Base-by-base conservation (phyloP, 2,113 vertebrate species). In the Antennarius striatus region DNA sequence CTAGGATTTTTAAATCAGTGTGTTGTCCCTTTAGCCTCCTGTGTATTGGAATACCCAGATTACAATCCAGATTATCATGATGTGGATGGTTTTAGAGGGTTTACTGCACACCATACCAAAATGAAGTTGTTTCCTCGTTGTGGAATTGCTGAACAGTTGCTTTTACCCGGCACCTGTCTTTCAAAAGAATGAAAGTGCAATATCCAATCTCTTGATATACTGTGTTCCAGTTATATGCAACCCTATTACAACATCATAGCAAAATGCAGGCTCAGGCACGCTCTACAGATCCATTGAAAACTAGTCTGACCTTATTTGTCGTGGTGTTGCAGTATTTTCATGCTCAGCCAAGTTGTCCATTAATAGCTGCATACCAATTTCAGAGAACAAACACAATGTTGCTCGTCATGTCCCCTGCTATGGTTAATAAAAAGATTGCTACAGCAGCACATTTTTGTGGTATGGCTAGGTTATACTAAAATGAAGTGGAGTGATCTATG, bases 261-360 rank as follows among this genome's bases (percentile, higher is more conserved):
- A 53, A 68, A 22, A 68, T 75, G 51, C 61, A 68, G 13, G 56
- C 71, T 11, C 62, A 62, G 53, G 4, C 76, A 52, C 66, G 75
- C 73, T 45, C 45, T 3, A 39, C 54, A 46, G 29, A 64, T 57
- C 68, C 66, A 75, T 67, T 81, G 29, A 66, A 83, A 82, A 69
- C 56, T 52, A 17, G 62, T 55, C 56, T 75, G 75, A 77, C 75
- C 73, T 77, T 81, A 81, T 75, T 81, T 73, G 73, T 68, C 50
- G 70, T 76, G 56, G 16, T 2, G 13, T 43, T 48, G 55, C 48
- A 51, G 30, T 52, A 56, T 79, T 77, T 72, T 69, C 14, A 30
- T n/a, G 29, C 58, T 72, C 39, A 65, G 81, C 65, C 79, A 84
- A 76, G 68, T 73, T 79, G 53, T 40, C 63, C 67, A 72, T 76